Evolutionary conservation across 1,140 invertebrate genomes (phyloP).

Genomic region (Rhagoletis pomonella): DNA sequence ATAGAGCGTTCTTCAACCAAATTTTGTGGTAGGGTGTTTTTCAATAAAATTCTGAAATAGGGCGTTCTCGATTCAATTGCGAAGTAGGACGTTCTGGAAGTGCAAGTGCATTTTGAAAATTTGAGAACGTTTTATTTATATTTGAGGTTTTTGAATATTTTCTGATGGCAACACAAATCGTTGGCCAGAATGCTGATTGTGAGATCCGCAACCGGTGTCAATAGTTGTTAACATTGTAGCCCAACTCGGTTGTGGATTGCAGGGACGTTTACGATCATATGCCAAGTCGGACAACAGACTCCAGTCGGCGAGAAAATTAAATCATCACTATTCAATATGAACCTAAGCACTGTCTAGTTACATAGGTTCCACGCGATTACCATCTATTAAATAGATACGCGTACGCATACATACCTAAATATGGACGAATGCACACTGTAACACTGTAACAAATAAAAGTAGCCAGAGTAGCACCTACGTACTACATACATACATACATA

Average conservation of each 20-base stretch:
- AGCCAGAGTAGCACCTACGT: background rate
- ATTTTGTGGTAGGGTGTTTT: no score
- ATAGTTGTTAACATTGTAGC: background rate
- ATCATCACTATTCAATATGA: background rate
- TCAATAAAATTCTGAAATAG: no score
- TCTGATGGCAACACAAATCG: no score
- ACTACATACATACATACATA: no score
- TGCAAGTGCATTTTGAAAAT: no score
- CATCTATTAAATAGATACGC: no score
- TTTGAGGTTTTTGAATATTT: no score
- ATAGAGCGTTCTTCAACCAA: no score
- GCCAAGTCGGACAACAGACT: background rate
- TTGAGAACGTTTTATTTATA: no score
- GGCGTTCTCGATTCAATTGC: no score
- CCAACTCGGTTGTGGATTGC: background rate
- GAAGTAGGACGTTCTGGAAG: no score
- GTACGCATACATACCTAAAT: background rate
- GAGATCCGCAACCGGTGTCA: constrained; percentile 17
- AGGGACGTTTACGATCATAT: background rate
- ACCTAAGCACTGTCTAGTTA: background rate
- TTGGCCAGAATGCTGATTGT: background rate
- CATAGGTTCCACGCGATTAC: no score
- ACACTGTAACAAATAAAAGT: background rate
- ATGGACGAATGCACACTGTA: background rate
- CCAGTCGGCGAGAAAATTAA: background rate